Evolutionary conservation across 2,888 invertebrate genomes (phyloP).

Genomic region (Eupeodes latifasciatus): DNA sequence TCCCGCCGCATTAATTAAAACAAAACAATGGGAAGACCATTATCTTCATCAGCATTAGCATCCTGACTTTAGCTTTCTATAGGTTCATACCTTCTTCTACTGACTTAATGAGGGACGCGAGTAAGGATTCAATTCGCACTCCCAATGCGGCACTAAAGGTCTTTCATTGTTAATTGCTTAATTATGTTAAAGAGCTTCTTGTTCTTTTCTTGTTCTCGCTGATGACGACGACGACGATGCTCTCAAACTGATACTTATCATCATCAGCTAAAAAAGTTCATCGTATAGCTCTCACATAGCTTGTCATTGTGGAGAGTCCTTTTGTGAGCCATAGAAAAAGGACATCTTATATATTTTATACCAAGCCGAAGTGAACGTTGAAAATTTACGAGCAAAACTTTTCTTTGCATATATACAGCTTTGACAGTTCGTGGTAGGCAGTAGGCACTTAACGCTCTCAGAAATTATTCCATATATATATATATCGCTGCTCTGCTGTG

Average conservation of each 20-base stretch:
- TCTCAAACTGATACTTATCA: slow-evolving; percentile 68
- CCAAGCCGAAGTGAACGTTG: neutral
- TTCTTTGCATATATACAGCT: slow-evolving; percentile 11
- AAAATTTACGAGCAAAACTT: slow-evolving; percentile 44
- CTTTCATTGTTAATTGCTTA: slow-evolving; percentile 79
- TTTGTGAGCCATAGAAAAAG: slow-evolving; percentile 21
- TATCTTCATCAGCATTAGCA: slow-evolving; percentile 51
- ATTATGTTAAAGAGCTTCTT: slow-evolving; percentile 79
- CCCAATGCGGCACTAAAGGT: slow-evolving; percentile 75
- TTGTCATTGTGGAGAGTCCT: slow-evolving; percentile 45
- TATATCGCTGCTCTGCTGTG: neutral
- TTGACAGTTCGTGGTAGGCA: slow-evolving; percentile 54
- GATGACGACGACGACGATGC: neutral
- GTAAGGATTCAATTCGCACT: slow-evolving; percentile 58
- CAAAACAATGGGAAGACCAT: slow-evolving; percentile 61
- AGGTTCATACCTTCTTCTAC: neutral
- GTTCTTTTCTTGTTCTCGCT: slow-evolving; percentile 47
- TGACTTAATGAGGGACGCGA: slow-evolving; percentile 71
- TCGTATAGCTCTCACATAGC: neutral
- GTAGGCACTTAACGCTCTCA: slow-evolving; percentile 6
- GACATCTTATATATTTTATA: slow-evolving; percentile 4
- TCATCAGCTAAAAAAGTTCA: slow-evolving; percentile 52
- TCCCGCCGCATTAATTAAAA: slow-evolving; percentile 72
- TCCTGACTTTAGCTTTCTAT: slow-evolving; percentile 37
- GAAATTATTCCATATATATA: slow-evolving; percentile 37